Conservation (phyloP, 2,113 vertebrate species). For the Syngnathus typhle region DNA sequence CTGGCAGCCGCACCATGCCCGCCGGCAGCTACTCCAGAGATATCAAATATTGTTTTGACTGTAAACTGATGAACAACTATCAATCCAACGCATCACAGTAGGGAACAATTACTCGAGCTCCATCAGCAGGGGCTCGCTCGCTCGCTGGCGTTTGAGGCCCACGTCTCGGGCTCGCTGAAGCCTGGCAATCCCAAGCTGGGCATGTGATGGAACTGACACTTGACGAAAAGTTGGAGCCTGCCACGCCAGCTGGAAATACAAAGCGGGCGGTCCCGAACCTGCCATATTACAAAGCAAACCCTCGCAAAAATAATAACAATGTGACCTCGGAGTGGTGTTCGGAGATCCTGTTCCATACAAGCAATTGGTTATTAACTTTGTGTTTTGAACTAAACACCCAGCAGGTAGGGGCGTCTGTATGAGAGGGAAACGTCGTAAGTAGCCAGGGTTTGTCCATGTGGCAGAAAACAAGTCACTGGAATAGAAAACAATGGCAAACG, state of each 20-base stretch:
- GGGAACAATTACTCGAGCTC: background rate
- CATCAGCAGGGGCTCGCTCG: conserved; percentile 37
- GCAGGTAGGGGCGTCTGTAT: background rate
- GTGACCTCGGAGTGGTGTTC: conserved; percentile 8
- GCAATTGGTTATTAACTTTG: background rate
- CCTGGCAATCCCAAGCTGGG: conserved; percentile 51
- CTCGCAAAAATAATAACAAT: conserved; percentile 30
- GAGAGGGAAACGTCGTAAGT: background rate
- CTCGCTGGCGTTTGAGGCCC: conserved; percentile 44
- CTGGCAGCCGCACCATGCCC: conserved; percentile 30
- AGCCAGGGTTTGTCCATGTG: background rate
- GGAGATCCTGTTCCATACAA: background rate
- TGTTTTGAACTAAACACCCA: background rate
- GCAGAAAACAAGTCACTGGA: background rate
- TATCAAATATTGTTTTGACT: background rate
- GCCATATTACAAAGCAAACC: conserved; percentile 35
- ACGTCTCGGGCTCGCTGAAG: conserved; percentile 37
- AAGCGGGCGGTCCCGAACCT: conserved; percentile 53
- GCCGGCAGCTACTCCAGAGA: background rate
- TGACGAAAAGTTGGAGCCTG: conserved; percentile 25
- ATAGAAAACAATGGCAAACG: background rate
- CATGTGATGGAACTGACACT: conserved; percentile 46
- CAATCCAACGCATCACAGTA: background rate
- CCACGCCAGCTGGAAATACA: conserved; percentile 33
- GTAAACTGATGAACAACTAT: background rate